Conservation (phyloP, 2,888 invertebrate species). For the Petrolisthes manimaculis region DNA sequence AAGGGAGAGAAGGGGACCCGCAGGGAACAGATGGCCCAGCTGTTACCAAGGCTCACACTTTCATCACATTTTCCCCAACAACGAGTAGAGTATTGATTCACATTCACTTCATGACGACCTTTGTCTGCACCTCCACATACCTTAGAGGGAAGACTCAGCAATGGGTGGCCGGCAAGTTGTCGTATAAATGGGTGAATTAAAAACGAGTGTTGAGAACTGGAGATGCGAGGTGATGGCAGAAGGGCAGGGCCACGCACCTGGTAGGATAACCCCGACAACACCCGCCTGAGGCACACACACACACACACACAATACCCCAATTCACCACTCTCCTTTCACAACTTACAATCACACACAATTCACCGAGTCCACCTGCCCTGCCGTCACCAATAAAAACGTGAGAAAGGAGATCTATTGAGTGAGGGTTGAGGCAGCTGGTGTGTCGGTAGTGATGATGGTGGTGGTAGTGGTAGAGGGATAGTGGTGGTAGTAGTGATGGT, state of each 20-base stretch:
- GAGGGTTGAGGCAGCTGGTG: not conserved
- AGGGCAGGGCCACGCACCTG: not conserved
- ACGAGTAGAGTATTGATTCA: not conserved
- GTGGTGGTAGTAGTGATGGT: not conserved
- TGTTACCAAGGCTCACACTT: conserved; percentile 8
- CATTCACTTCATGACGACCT: not conserved
- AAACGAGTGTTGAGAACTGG: no score
- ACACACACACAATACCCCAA: conserved; percentile 43
- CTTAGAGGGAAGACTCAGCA: not conserved
- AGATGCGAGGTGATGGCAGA: not conserved
- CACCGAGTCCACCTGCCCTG: conserved; percentile 34
- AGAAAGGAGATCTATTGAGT: conserved; percentile 17
- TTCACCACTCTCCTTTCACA: conserved; percentile 30
- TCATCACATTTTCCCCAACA: not conserved
- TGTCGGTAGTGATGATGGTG: not conserved
- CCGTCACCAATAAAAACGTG: conserved; percentile 30
- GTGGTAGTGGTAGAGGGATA: conserved; percentile 24
- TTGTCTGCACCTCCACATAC: not conserved
- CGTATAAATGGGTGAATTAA: not conserved
- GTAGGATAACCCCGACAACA: not conserved
- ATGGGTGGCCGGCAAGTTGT: not conserved
- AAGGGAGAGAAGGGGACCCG: not conserved
- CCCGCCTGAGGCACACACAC: conserved; percentile 28
- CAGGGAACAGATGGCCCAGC: conserved; percentile 23
- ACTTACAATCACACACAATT: conserved; percentile 40